Evolutionary conservation across 2,797 vertebrate genomes (phyloP).

Genomic region (Scolopax bukidnonensis): DNA sequence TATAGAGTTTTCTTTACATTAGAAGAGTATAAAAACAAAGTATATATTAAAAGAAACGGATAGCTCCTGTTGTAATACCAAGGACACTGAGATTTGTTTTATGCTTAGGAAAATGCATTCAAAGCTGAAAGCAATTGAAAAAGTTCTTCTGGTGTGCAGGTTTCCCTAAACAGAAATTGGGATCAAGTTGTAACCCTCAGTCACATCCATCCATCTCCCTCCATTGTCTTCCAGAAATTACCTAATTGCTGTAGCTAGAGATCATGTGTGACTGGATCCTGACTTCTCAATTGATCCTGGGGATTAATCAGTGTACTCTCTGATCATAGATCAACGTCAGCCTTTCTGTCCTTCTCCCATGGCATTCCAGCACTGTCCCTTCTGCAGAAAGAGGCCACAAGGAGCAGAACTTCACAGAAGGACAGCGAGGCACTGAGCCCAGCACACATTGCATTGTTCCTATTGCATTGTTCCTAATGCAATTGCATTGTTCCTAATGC

Average conservation of each 20-base stretch:
- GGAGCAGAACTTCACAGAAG: not conserved
- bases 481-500: not conserved
- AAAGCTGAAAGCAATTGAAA: not conserved
- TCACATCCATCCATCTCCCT: not conserved
- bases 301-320: not conserved
- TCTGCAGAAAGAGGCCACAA: not conserved
- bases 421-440: fast-evolving
- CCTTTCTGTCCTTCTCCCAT: not conserved
- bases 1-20: not conserved
- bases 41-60: not conserved
- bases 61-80: not conserved
- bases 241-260: not conserved
- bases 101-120: not conserved
- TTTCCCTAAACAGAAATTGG: not conserved
- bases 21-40: not conserved
- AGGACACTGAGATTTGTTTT: not conserved
- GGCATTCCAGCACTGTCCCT: not conserved
- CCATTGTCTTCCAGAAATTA: slow-evolving; percentile 4
- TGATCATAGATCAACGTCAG: slow-evolving; percentile 5
- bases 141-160: not conserved
- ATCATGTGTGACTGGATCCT: slow-evolving; percentile 23
- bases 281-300: slow-evolving; percentile 12
- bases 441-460: not conserved
- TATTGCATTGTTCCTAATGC: not conserved
- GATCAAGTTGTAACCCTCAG: not conserved